These are phyloP conservation scores for Monodelphis domestica DNA, from an alignment of 2,797 vertebrate genomes.

Conservation along the genomic window DNA sequence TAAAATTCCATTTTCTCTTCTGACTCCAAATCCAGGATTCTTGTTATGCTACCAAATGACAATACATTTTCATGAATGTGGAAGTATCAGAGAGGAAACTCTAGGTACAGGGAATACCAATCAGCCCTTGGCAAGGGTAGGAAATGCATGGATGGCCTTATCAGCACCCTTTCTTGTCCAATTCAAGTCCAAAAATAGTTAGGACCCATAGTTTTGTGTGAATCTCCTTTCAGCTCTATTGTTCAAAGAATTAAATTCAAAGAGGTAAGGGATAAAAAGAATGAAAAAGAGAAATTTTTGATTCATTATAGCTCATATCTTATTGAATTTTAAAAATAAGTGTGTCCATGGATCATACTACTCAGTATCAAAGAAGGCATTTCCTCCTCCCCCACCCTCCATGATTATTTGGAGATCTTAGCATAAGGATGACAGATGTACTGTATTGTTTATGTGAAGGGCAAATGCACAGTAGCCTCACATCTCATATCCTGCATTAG, in stretches of 20 bases:
- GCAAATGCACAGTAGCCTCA: slow-evolving; percentile 25
- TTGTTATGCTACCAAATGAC: no score
- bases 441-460: slow-evolving; percentile 60
- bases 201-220: neutral
- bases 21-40: no score
- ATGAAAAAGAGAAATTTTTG: neutral
- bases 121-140: neutral
- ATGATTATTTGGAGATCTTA: slow-evolving; percentile 30
- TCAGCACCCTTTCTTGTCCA: neutral
- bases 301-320: neutral
- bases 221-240: neutral
- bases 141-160: neutral
- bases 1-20: no score
- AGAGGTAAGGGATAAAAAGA: neutral
- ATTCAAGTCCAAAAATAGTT: neutral
- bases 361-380: neutral
- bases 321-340: neutral
- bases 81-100: no score
- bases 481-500: slow-evolving; percentile 57
- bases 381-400: slow-evolving; percentile 2
- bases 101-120: no score
- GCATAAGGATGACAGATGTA: slow-evolving; percentile 48
- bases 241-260: neutral
- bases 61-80: no score
- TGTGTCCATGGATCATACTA: neutral